Evolutionary conservation across 1,140 invertebrate species (phyloP).

Genomic region (Archivesica marissinica): DNA sequence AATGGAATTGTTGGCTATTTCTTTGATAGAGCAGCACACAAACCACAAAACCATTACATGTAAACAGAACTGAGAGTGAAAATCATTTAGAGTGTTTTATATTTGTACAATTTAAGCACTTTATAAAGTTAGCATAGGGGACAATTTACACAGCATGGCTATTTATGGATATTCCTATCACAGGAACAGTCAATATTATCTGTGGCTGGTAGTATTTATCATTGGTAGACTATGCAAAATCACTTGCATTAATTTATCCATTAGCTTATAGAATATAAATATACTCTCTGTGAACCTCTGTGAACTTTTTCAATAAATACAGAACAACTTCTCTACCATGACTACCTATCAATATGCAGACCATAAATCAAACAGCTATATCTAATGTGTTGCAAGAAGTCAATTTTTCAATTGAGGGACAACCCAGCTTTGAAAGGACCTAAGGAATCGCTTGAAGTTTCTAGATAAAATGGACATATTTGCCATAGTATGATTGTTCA

Average conservation of each 20-base stretch:
- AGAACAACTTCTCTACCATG: background rate
- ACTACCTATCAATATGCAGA: background rate
- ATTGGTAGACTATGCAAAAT: slow-evolving; percentile 40
- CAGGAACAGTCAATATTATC: slow-evolving; percentile 52
- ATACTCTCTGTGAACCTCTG: background rate
- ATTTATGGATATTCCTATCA: slow-evolving; percentile 40
- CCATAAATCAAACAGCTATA: background rate
- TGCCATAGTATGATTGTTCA: slow-evolving; percentile 12
- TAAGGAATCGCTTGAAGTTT: background rate
- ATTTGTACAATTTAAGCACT: slow-evolving; percentile 46
- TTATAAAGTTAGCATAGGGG: background rate
- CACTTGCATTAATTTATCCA: slow-evolving; percentile 31
- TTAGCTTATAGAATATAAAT: slow-evolving; percentile 1
- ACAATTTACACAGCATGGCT: slow-evolving; percentile 10
- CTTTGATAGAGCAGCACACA: slow-evolving; percentile 6
- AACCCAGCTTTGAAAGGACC: background rate
- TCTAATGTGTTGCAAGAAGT: background rate
- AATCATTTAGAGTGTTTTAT: slow-evolving; percentile 49
- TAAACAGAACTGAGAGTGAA: slow-evolving; percentile 43
- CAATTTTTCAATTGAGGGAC: background rate
- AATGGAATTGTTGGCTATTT: slow-evolving; percentile 12
- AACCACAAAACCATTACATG: slow-evolving; percentile 21
- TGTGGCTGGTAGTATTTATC: slow-evolving; percentile 33
- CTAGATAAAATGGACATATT: background rate
- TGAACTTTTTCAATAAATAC: background rate